A percentile compares a stretch with the other conserved stretches of the same genome.
These are phyloP conservation scores for Galaxea fascicularis DNA, from an alignment of 92 coral and sea anemone species.

Conservation along the genomic window DNA sequence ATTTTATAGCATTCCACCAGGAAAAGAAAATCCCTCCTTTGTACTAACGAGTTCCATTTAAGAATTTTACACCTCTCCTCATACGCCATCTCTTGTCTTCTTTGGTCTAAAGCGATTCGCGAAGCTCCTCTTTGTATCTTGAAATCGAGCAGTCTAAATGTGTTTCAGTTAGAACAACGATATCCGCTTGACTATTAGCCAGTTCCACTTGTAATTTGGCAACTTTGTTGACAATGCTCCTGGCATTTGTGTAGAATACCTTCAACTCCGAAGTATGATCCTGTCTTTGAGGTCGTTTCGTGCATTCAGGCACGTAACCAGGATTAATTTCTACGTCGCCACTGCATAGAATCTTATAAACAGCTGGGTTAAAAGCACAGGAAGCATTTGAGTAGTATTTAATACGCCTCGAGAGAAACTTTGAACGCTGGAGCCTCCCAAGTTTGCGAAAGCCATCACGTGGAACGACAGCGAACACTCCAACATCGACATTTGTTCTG, in stretches of 20 bases:
- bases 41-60: too few species aligned
- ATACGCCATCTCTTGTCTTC: too few species aligned
- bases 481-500: not conserved
- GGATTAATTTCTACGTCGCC: conserved; percentile 3
- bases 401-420: conserved; percentile 8
- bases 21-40: too few species aligned
- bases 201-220: not conserved
- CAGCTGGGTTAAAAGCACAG: conserved; percentile 4
- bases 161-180: conserved; percentile 5
- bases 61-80: too few species aligned
- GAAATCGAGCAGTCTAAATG: conserved; percentile 16
- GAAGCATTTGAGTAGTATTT: not conserved
- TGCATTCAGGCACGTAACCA: not conserved
- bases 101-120: too few species aligned
- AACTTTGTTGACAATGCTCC: conserved; percentile 6
- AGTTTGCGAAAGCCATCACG: not conserved
- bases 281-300: conserved; percentile 6
- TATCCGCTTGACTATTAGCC: not conserved
- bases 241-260: conserved; percentile 3
- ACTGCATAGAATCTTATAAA: not conserved
- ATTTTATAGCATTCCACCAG: too few species aligned
- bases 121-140: too few species aligned
- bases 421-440: conserved; percentile 1
- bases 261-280: not conserved
- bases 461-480: conserved; percentile 6